Base-by-base conservation (phyloP, 1,140 invertebrate genomes). In the Magallana angulata region DNA sequence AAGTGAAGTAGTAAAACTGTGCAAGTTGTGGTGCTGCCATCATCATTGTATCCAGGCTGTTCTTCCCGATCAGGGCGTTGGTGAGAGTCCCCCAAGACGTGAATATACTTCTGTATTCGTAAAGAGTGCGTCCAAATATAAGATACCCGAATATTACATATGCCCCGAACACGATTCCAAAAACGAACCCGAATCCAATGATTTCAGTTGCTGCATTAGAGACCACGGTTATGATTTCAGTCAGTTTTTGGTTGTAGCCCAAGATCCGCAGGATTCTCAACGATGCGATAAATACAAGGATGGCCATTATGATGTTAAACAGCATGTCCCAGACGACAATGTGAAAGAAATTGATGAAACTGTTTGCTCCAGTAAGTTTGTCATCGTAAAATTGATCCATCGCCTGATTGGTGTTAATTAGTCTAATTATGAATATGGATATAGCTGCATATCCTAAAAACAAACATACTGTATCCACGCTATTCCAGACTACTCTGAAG, bases 401-500 rank as follows among this genome's bases (percentile, higher is more conserved):
- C 48, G 84, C 80, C 57, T 60, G 18, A 81, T 85, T 82, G 9
- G 85, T 84, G 84, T 76, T 76, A 11, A 71, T 80, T 9, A 86
- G 84, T 86, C 92, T 88, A 88, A 94, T 71, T 9, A 91, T 88
- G 83, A 92, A 95, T 48, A 94, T 90, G 4, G 88, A 87, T 48
- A 95, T 93, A 59, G 90, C 91, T 8, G 90, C 60, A 71, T 94
- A 93, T 11, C 93, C 92, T 11, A 94, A 82, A 16, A 90, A 36
- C 14, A 94, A 90, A 9, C 93, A 92, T 24, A 92, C 71, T 0
- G 94, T 76, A 87, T 95, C 95, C 14, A 94, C 90, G 36, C 92
- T 91, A 76, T 95, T 94, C 95, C 95, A 95, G 80, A 94, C 94
- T 48, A 92, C 88, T 8, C 88, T 88, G 68, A 95, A 93, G 86